Percentiles rank a stretch among this genome's conserved stretches.
Evolutionary conservation across 1,140 invertebrate species (phyloP).

Genomic region (Cherax destructor): DNA sequence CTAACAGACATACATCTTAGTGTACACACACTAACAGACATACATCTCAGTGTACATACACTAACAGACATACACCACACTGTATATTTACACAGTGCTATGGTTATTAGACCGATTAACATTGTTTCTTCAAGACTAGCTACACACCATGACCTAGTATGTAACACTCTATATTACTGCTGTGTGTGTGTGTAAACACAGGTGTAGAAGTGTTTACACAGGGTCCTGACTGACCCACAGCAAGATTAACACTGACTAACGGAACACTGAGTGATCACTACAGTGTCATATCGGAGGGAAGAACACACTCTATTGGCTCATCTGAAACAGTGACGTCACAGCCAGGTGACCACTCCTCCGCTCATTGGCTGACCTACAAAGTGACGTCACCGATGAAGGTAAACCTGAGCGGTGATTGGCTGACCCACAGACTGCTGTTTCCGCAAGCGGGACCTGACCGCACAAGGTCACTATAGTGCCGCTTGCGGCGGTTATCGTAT

Average conservation of each 20-base stretch:
- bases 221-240: neutral
- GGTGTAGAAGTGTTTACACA: neutral
- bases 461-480: slow-evolving; percentile 28
- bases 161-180: neutral
- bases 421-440: slow-evolving; percentile 29
- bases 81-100: neutral
- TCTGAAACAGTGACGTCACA: neutral
- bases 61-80: no score
- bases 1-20: no score
- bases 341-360: neutral
- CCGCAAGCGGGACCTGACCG: slow-evolving; percentile 39
- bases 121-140: neutral
- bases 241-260: neutral
- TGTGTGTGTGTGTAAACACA: neutral
- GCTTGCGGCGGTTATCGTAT: neutral
- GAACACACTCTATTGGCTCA: neutral
- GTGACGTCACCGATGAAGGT: slow-evolving; percentile 28
- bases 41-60: no score
- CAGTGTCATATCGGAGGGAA: slow-evolving; percentile 5
- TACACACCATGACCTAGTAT: neutral
- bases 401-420: slow-evolving; percentile 4
- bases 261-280: neutral
- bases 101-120: neutral
- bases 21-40: no score
- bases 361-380: neutral